A percentile compares a stretch with the other conserved stretches of the same genome.
These are phyloP conservation scores for Papilio aristodemus DNA, from an alignment of 1,140 invertebrate species.

Conservation along the genomic window DNA sequence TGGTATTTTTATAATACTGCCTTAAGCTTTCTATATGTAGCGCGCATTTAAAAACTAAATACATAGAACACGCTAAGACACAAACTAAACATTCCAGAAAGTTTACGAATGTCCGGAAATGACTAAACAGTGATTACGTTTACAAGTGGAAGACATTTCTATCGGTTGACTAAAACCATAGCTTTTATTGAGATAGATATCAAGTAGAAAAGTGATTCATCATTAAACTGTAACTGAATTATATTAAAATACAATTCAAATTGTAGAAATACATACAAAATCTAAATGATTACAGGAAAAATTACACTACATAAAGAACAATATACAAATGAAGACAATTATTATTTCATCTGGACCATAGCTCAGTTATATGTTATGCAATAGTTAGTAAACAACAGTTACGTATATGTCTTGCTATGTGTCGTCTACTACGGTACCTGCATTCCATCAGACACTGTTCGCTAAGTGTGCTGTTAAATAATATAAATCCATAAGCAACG, in stretches of 20 bases:
- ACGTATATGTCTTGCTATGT: background rate
- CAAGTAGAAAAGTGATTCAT: no score
- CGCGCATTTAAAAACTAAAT: background rate
- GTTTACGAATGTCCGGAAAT: constrained; percentile 2
- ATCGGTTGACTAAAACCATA: background rate
- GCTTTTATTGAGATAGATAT: background rate
- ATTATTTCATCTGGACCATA: background rate
- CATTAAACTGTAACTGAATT: no score
- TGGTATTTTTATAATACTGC: background rate
- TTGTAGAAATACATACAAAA: no score
- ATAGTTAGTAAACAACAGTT: constrained; percentile 16
- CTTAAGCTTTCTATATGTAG: background rate
- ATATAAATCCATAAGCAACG: background rate
- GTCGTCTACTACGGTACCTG: constrained; percentile 9
- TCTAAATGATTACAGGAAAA: no score
- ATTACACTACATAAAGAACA: no score
- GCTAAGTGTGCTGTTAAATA: constrained; percentile 32
- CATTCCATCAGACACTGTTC: constrained; percentile 10
- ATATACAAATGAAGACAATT: no score
- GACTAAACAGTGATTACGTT: background rate
- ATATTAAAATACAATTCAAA: no score
- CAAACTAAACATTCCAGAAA: background rate
- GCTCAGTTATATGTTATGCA: background rate
- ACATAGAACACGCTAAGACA: background rate
- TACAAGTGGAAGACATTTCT: background rate